A percentile compares a stretch with the other conserved stretches of the same genome.
Conservation (phyloP, 2,113 vertebrate genomes). For the Campylorhamphus procurvoides region DNA sequence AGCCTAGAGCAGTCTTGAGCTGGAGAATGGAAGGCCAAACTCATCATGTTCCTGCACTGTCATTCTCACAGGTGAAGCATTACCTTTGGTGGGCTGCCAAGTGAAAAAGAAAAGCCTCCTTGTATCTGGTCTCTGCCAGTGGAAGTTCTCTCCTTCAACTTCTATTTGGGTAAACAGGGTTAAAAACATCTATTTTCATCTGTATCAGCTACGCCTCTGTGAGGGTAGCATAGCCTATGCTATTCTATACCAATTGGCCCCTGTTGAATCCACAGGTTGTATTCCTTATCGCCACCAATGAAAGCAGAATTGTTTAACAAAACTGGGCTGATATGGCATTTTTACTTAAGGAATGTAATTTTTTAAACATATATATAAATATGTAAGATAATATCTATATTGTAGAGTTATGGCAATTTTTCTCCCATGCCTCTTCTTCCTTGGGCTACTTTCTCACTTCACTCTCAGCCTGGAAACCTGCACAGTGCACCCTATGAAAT, state of each 20-base stretch:
- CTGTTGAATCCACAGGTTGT: background rate
- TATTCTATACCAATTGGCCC: background rate
- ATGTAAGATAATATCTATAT: background rate
- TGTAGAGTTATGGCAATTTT: background rate
- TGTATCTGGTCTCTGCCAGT: background rate
- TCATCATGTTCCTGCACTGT: background rate
- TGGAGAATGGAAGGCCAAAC: background rate
- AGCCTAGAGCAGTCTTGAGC: background rate
- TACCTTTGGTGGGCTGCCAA: background rate
- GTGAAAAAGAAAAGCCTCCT: background rate
- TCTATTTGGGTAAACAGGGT: background rate
- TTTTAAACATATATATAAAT: background rate
- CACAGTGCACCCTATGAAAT: background rate
- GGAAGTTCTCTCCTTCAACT: background rate
- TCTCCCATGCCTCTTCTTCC: background rate
- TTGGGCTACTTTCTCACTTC: background rate
- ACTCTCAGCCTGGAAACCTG: background rate
- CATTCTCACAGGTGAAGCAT: background rate
- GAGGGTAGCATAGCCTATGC: background rate
- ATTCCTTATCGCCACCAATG: background rate
- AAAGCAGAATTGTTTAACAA: background rate
- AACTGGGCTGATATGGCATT: background rate
- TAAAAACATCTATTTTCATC: background rate
- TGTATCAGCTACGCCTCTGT: background rate
- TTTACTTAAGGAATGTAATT: background rate